Evolutionary conservation across 1,140 invertebrate species (phyloP), one percentile per base, ranked within the genome.

Genomic region (Drosophila kurseongensis): DNA sequence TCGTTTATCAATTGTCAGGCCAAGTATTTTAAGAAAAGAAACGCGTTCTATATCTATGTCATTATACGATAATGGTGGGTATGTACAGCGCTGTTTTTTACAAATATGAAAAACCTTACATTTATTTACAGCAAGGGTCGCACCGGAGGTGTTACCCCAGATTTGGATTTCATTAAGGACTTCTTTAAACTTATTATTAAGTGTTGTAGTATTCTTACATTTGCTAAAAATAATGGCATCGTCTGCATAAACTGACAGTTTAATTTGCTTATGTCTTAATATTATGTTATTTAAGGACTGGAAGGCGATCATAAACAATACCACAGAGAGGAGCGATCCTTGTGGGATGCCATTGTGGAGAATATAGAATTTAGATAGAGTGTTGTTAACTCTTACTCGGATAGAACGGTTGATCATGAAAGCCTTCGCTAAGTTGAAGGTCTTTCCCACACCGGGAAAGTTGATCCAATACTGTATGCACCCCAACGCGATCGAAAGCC

Each of bases 381-480:
- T 61, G 42, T 61, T 61, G 36, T 45, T 54, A 32, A 50, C 50
- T 54, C 27, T 62, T 14, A 23, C 60, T 41, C 50, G 38, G 14
- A 35, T 44, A 12, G 48, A 52, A n/a, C 36, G 38, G 27, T 52
- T 61, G 48, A 52, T 52, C 47, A 52, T 52, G 38, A 42, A 51
- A 52, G 59, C 14, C 23, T 35, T 54, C 48, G 32, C 27, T n/a
- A 41, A 52, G 57, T n/a, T n/a, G n/a, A n/a, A n/a, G n/a, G n/a
- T 48, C 16, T 35, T 45, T 59, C 42, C 13, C 9, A 9, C 29
- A 55, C 38, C n/a, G 27, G 29, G 10, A 38, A 54, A 63, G 52
- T 58, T 65, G 54, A 23, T 58, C 44, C n/a, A 75, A 36, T 23
- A 71, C 55, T 44, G 23, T 23, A 23, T 23, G 23, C 23, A 23